phyloP scores from a whole-genome alignment of 2,113 vertebrate genomes.

The Lagenorhynchus albirostris region DNA sequence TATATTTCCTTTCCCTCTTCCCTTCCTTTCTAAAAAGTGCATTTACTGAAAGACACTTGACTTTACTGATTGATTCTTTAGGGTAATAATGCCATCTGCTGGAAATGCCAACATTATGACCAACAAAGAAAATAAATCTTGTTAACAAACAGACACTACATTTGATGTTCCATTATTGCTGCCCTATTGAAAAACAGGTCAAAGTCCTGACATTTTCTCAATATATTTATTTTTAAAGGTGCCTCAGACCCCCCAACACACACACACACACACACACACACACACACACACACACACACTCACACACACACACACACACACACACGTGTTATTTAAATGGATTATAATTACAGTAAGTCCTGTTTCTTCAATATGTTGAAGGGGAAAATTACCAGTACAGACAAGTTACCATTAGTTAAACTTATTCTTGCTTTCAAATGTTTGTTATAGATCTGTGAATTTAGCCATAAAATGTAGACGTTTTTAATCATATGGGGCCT shows the following conservation, averaged over 20 bases:
- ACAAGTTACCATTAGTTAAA: neutral
- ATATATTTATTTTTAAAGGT: neutral
- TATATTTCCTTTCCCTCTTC: neutral
- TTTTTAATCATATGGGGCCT: neutral
- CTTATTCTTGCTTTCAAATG: neutral
- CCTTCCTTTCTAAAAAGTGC: neutral
- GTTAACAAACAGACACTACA: neutral
- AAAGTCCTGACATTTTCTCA: neutral
- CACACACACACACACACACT: neutral
- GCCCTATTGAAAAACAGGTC: neutral
- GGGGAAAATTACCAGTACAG: neutral
- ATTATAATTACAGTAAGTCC: neutral
- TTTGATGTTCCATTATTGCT: neutral
- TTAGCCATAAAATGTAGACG: neutral
- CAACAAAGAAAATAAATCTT: neutral
- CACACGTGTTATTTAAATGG: neutral
- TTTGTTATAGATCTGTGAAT: neutral
- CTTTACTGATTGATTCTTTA: neutral
- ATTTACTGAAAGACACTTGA: neutral
- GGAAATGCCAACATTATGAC: neutral
- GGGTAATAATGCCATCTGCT: conserved; percentile 47
- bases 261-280: no score
- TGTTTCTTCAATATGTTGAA: neutral
- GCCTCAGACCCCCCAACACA: neutral
- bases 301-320: neutral